These are phyloP conservation scores for Zaprionus obscuricornis DNA, from an alignment of 2,888 invertebrate genomes.

Conservation along the genomic window DNA sequence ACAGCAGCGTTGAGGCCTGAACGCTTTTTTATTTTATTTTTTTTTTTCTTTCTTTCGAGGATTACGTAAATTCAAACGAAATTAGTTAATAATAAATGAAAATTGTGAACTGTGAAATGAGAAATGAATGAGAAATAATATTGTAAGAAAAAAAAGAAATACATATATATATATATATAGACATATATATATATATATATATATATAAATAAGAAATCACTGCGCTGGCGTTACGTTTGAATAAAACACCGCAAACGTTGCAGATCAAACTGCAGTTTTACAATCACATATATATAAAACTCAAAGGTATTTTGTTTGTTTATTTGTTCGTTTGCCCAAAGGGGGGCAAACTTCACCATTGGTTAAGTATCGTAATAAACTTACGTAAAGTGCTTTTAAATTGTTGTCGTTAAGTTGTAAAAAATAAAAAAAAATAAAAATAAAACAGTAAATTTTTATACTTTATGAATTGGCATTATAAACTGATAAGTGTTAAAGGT, in stretches of 20 bases:
- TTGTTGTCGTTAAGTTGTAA: conserved; percentile 15
- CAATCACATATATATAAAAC: too few relatives aligned
- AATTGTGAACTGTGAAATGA: conserved; percentile 75
- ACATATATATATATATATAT: conserved; percentile 31
- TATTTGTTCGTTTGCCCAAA: background rate
- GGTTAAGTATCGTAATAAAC: background rate
- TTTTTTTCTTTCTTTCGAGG: conserved; percentile 19
- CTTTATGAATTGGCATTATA: too few relatives aligned
- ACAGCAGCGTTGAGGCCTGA: conserved; percentile 47
- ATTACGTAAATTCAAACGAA: conserved; percentile 76
- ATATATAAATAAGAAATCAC: too few relatives aligned
- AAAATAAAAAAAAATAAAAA: background rate
- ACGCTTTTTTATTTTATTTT: conserved; percentile 15
- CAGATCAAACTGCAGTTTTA: conserved; percentile 59
- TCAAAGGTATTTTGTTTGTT: conserved; percentile 13
- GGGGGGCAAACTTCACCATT: too few relatives aligned
- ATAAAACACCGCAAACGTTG: conserved; percentile 46
- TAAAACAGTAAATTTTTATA: background rate
- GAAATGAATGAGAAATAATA: conserved; percentile 57
- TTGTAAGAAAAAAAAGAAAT: conserved; percentile 29
- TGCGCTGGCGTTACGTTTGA: conserved; percentile 58
- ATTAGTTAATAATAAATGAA: conserved; percentile 79
- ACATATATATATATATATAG: conserved; percentile 19
- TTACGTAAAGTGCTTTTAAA: conserved; percentile 36
- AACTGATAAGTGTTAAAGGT: too few relatives aligned